Conservation (phyloP, 1,140 invertebrate genomes). For the Neodiprion lecontei region DNA sequence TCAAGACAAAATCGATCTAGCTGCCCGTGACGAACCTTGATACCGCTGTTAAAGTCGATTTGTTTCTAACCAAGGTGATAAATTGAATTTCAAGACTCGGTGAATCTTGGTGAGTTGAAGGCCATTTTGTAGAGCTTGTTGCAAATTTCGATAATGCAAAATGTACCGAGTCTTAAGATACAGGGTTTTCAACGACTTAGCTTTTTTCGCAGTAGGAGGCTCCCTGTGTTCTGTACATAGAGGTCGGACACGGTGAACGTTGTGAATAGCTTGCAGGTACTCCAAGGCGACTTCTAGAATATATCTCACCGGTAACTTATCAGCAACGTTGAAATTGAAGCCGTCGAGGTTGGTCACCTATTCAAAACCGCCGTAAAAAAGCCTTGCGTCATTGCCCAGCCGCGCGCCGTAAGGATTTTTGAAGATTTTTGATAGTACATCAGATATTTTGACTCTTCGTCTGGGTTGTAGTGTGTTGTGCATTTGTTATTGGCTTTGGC, state of each 20-base stretch:
- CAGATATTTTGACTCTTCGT: slow-evolving; percentile 43
- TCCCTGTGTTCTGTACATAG: background rate
- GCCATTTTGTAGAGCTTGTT: slow-evolving; percentile 46
- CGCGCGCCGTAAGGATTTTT: slow-evolving; percentile 63
- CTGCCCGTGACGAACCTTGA: no score
- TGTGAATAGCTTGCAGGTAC: background rate
- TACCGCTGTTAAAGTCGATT: no score
- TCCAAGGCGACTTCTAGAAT: background rate
- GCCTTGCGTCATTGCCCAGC: slow-evolving; percentile 52
- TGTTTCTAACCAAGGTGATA: no score
- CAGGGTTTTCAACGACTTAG: background rate
- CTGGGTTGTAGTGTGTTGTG: slow-evolving; percentile 52
- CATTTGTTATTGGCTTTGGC: slow-evolving; percentile 58
- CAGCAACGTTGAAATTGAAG: slow-evolving; percentile 34
- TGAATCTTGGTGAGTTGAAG: slow-evolving; percentile 51
- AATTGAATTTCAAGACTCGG: slow-evolving; percentile 49
- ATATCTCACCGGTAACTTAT: background rate
- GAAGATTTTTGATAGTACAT: slow-evolving; percentile 55
- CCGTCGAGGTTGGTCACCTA: slow-evolving; percentile 46
- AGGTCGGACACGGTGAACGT: background rate
- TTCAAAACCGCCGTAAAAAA: slow-evolving; percentile 55
- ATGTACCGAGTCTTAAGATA: slow-evolving; percentile 46
- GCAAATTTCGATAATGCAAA: slow-evolving; percentile 51
- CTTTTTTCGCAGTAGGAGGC: background rate
- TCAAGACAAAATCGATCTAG: no score